phyloP scores from a whole-genome alignment of 1,140 invertebrate species.

The Zelostemma sp. region DNA sequence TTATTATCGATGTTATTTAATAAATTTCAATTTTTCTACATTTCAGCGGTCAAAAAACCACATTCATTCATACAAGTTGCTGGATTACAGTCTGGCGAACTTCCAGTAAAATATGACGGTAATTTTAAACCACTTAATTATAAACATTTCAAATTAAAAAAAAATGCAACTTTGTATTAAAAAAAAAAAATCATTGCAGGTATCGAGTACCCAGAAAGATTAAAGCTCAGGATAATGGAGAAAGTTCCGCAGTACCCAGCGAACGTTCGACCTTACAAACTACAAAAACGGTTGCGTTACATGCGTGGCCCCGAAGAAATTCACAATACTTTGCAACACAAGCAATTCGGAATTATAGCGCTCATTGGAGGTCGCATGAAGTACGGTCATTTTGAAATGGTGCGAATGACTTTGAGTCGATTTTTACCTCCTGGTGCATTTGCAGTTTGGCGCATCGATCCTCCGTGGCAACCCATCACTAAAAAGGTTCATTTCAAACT shows the following conservation, averaged over 20 bases:
- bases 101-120: constrained; percentile 55
- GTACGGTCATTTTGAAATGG: constrained; percentile 89
- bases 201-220: constrained; percentile 80
- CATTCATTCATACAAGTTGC: constrained; percentile 48
- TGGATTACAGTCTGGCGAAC: constrained; percentile 76
- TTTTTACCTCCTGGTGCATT: constrained; percentile 88
- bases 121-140: constrained; percentile 2
- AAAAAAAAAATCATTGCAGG: constrained; percentile 65
- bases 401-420: constrained; percentile 81
- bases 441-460: constrained; percentile 94
- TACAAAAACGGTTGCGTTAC: constrained; percentile 82
- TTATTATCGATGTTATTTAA: neutral
- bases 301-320: constrained; percentile 91
- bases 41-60: neutral
- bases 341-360: constrained; percentile 93
- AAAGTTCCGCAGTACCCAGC: constrained; percentile 80
- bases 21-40: neutral
- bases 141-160: too few relatives aligned
- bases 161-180: constrained; percentile 13
- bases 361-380: constrained; percentile 85
- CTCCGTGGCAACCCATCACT: constrained; percentile 82
- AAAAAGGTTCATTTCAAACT: neutral
- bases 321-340: constrained; percentile 87
- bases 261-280: constrained; percentile 80
- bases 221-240: constrained; percentile 76